Percentiles rank a stretch among this genome's conserved stretches.
These are phyloP conservation scores for Condylostylus longicornis DNA, from an alignment of 1,140 invertebrate genomes.

Conservation along the genomic window DNA sequence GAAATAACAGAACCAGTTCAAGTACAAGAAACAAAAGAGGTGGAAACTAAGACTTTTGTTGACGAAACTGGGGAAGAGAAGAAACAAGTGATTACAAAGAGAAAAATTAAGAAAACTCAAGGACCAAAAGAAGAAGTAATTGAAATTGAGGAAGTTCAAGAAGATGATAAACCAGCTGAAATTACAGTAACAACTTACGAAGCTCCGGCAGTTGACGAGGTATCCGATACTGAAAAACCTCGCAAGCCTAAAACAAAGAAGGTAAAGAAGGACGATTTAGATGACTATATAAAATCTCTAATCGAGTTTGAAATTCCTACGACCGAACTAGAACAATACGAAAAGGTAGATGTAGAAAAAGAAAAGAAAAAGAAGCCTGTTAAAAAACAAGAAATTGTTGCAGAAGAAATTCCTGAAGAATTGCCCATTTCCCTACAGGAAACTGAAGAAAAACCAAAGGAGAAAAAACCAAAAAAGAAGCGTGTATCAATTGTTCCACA, in stretches of 20 bases:
- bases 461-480: slow-evolving; percentile 15
- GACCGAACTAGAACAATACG: slow-evolving; percentile 15
- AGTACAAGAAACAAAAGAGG: slow-evolving; percentile 19
- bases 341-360: slow-evolving; percentile 10
- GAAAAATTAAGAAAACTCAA: slow-evolving; percentile 26
- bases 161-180: slow-evolving; percentile 28
- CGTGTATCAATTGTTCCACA: slow-evolving; percentile 12
- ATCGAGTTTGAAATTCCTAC: slow-evolving; percentile 12
- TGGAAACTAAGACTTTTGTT: slow-evolving; percentile 20
- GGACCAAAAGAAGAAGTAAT: slow-evolving; percentile 33
- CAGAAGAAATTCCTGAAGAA: neutral
- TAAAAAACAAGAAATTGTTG: slow-evolving; percentile 1
- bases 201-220: slow-evolving; percentile 9
- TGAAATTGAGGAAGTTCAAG: slow-evolving; percentile 31
- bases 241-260: slow-evolving; percentile 15
- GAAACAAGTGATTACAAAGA: slow-evolving; percentile 22
- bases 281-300: slow-evolving; percentile 6
- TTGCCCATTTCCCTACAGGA: neutral
- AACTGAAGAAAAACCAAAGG: slow-evolving; percentile 1
- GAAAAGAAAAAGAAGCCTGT: slow-evolving; percentile 7
- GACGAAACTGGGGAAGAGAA: slow-evolving; percentile 25
- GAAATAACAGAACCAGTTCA: slow-evolving; percentile 14
- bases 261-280: slow-evolving; percentile 5
- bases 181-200: slow-evolving; percentile 24
- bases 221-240: slow-evolving; percentile 18